Conservation (phyloP, 2,797 vertebrate species). For the Pangasius macronema region DNA sequence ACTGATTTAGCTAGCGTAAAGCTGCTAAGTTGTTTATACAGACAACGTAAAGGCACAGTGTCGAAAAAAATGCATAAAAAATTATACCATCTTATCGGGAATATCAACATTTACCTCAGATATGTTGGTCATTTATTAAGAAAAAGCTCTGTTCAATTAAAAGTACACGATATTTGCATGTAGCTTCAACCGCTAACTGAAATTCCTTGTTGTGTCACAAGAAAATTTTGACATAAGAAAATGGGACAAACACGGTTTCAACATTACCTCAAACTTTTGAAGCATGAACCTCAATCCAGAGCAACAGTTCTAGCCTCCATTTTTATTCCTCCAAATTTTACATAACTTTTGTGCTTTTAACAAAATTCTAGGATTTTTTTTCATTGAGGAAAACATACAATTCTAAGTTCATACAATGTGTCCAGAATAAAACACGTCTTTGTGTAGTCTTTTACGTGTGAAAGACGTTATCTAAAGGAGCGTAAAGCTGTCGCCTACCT, state of each 20-base stretch:
- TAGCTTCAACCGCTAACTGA: not conserved
- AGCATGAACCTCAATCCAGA: not conserved
- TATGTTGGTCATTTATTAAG: not conserved
- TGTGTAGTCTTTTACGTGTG: not conserved
- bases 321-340: not conserved
- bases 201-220: not conserved
- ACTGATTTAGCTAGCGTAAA: not conserved
- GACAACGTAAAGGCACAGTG: not conserved
- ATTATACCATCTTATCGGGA: not conserved
- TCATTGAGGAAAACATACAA: not conserved
- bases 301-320: not conserved
- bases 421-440: not conserved
- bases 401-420: not conserved
- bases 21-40: not conserved
- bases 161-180: not conserved
- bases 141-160: not conserved
- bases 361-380: not conserved
- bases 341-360: not conserved
- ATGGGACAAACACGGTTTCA: not conserved
- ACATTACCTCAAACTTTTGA: not conserved
- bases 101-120: constrained; percentile 5
- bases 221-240: not conserved
- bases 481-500: not conserved
- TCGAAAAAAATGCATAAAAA: not conserved
- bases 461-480: not conserved